Percentiles rank a stretch among this genome's conserved stretches.
phyloP scores from a whole-genome alignment of 2,888 invertebrate species.

The Yponomeuta evonymella region DNA sequence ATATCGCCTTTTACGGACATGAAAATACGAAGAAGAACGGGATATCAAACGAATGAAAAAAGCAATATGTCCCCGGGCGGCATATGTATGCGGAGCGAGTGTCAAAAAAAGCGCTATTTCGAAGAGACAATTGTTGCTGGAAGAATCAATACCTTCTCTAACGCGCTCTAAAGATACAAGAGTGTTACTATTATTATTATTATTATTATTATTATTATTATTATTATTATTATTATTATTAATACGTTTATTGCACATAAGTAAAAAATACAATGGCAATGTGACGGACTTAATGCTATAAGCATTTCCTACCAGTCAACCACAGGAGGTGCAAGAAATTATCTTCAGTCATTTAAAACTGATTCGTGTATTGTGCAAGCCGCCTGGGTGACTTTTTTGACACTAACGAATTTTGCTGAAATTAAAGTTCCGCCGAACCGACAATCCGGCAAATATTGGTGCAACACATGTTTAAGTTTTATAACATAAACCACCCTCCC shows the following conservation, averaged over 20 bases:
- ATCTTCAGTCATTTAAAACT: too few species aligned
- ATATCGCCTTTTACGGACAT: constrained; percentile 50
- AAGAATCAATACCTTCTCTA: not conserved
- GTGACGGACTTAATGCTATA: too few species aligned
- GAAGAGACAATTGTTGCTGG: constrained; percentile 4
- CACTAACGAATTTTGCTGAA: too few species aligned
- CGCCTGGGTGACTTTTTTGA: not conserved
- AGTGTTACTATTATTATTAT: too few species aligned
- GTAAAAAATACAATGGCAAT: too few species aligned
- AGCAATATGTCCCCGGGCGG: constrained; percentile 55
- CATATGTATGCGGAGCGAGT: constrained; percentile 55
- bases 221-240: too few species aligned
- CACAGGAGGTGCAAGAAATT: too few species aligned
- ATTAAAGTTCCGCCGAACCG: not conserved
- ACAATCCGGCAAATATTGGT: not conserved
- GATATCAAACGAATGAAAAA: constrained; percentile 59
- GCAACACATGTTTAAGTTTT: not conserved
- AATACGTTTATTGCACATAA: too few species aligned
- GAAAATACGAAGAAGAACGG: constrained; percentile 46
- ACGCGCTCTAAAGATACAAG: not conserved
- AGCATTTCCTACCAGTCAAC: too few species aligned
- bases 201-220: too few species aligned
- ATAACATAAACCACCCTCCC: not conserved
- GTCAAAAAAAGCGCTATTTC: constrained; percentile 41
- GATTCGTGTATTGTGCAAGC: too few species aligned